Base-by-base conservation (phyloP, 2,888 invertebrate species). In the Ramazzottius varieornatus region DNA sequence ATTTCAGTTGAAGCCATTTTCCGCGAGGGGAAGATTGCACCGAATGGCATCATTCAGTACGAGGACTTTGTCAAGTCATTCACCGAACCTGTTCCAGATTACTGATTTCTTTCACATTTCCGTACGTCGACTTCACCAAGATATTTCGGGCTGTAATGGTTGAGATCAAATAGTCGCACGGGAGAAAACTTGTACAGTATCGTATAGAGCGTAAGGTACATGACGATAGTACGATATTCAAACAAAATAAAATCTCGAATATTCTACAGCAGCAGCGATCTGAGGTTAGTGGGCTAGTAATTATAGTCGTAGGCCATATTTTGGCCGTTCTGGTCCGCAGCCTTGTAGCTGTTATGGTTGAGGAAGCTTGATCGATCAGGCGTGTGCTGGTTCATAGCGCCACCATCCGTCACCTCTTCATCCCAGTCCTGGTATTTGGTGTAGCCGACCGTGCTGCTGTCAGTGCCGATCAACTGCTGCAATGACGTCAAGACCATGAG, bases 381-480 rank as follows among this genome's bases (percentile, higher is more conserved):
- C 40, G 20, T 40, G 40, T n/a, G n/a, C n/a, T n/a, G n/a, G n/a
- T n/a, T n/a, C n/a, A n/a, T 24, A 29, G 8, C 54, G 29, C 29
- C 20, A 13, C 4, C 54, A 54, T 54, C 54, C 8, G 29, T 24
- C 54, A 54, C 8, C 20, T 54, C 54, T 4, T 54, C 54, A 54
- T 24, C 54, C 54, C 8, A 24, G 24, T 54, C 54, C 54, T 8
- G 72, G 68, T 75, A 75, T 20, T 74, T 74, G 32, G 74, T 73
- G 66, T 75, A 75, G 66, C 73, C 72, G 1, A 74, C 72, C 33
- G 75, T 73, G 66, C 72, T 73, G 66, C 74, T 72, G 68, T 75
- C 75, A 65, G 73, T 73, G 72, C 75, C 71, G 63, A 75, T 72
- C 66, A 75, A 69, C 1, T 73, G 71, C 75, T 75, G 72, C 63